Evolutionary conservation across 1,140 invertebrate genomes (phyloP), one percentile per base, ranked within the genome.

Genomic region (Panulirus ornatus): DNA sequence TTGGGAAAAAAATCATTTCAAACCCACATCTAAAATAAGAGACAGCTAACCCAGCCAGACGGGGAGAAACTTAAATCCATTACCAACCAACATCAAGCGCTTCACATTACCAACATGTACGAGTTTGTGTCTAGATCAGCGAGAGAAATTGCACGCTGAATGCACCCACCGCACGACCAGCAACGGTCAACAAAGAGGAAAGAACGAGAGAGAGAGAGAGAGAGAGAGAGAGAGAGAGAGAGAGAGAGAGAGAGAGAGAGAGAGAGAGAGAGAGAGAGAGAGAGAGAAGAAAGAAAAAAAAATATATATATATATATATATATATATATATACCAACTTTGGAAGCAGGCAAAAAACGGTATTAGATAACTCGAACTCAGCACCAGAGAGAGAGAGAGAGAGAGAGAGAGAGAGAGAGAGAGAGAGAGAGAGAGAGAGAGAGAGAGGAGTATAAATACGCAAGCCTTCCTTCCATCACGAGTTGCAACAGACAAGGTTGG

Each of bases 371-470:
- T 11, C 16, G 27, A 27, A 73, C 16, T 11, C 19, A 75, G 1
- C 19, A 30, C 19, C 1, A 75, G 71, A 75, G 1, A 75, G 71
- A 75, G 2, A 75, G 36, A 75, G 2, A 75, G 71, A 75, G 36
- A 75, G 71, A 75, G 71, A 75, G 36, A 75, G 71, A 75, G 71
- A 75, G 36, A 75, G 71, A 75, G 71, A 75, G 36, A 75, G 71
- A 75, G 71, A 75, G 36, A 75, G 71, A 75, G 71, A 75, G 71
- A 75, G 71, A 75, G 71, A 75, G 71, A 75, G 71, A 75, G 71
- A 75, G 71, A 75, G 71, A 75, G 71, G 22, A 44, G n/a, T 14
- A 38, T 16, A 75, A 30, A 75, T 16, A 75, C n/a, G n/a, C n/a
- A n/a, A n/a, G n/a, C n/a, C n/a, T n/a, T n/a, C n/a, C n/a, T n/a